Evolutionary conservation across 2,113 vertebrate species (phyloP), one percentile per base, ranked within the genome.

Genomic region (Triplophysa siluroides): DNA sequence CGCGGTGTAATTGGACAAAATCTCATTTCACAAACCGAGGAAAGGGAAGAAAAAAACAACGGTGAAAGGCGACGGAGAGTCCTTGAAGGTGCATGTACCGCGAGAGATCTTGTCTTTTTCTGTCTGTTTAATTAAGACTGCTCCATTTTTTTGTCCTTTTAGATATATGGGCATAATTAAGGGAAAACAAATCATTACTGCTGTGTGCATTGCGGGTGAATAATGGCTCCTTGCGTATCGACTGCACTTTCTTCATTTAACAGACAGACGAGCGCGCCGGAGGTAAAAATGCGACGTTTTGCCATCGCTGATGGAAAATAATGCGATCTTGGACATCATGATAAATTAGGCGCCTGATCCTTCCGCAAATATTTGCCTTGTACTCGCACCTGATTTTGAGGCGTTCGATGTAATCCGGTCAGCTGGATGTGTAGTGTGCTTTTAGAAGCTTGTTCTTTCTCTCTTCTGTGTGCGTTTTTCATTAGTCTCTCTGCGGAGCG

Each of bases 151-250:
- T 54, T 52, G 52, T 21, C 52, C 45, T 77, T 64, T 79, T 63
- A 85, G 83, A 87, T 79, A 85, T 87, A 87, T 80, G 83, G 85
- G 75, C 54, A 69, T 87, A 87, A 87, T 87, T 87, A 83, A 75
- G 77, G 63, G 77, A 83, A 87, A 87, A 85, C 85, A 87, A 87
- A 87, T 87, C 77, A 83, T 85, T 83, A 81, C 80, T 83, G 79
- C 65, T 47, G 83, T 43, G 62, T 50, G 62, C 47, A 29, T 84
- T 43, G 47, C n/a, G 56, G 66, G 78, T 70, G 68, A 82, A 84
- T 78, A 78, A 47, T 63, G 45, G 61, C 74, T 50, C 45, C 68
- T 47, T 43, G 56, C 47, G 76, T 38, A 67, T 66, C 70, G 62
- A 58, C 78, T 47, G 45, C 43, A 41, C 74, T 65, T 82, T 73